Conservation (phyloP, 2,113 vertebrate species). For the Arvicanthis niloticus region DNA sequence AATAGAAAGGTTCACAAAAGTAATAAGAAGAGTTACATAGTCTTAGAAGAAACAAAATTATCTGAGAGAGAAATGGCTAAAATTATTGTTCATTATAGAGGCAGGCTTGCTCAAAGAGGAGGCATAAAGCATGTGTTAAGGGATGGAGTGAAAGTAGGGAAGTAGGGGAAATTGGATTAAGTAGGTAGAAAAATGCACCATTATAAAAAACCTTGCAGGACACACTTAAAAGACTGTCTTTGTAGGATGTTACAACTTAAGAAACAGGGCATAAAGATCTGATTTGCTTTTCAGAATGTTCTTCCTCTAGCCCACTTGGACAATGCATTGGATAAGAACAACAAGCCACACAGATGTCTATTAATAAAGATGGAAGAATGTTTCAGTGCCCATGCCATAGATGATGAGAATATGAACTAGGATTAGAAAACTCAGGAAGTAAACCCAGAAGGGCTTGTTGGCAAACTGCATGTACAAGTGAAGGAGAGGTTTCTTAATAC, state of each 20-base stretch:
- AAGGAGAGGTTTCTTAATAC: background rate
- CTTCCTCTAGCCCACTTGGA: background rate
- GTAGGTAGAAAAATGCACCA: background rate
- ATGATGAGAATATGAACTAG: background rate
- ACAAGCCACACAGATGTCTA: background rate
- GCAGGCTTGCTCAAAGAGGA: background rate
- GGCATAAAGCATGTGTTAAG: background rate
- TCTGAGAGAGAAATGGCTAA: background rate
- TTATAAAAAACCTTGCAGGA: background rate
- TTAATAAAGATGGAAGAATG: background rate
- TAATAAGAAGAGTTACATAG: background rate
- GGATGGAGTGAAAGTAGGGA: background rate
- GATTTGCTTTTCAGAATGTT: slow-evolving; percentile 35
- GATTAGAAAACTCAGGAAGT: background rate
- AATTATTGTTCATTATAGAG: background rate
- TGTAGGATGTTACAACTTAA: background rate
- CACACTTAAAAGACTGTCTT: background rate
- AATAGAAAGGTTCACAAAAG: background rate
- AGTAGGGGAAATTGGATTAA: background rate
- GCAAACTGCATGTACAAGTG: background rate
- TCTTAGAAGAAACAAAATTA: background rate
- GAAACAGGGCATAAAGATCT: background rate
- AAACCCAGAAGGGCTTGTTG: background rate
- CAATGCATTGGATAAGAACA: background rate
- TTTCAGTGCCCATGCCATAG: background rate